Percentiles rank a stretch among this genome's conserved stretches.
These are phyloP conservation scores for Siniperca scherzeri DNA, from an alignment of 2,797 vertebrate genomes.

Conservation along the genomic window DNA sequence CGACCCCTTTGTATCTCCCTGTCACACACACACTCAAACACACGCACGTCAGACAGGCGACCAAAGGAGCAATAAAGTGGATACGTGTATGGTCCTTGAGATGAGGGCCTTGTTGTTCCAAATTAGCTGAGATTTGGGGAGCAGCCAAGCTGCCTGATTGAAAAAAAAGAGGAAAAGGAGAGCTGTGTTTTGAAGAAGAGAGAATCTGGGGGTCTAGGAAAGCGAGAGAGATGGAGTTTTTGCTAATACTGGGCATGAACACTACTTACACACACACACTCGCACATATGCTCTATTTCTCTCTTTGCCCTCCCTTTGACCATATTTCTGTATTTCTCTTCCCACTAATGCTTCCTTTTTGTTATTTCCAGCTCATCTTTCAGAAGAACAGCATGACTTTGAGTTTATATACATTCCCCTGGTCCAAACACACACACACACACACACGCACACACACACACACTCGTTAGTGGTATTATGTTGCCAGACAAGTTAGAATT, in stretches of 20 bases:
- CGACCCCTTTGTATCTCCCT: conserved; percentile 33
- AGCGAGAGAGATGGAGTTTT: conserved; percentile 29
- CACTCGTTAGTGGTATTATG: conserved; percentile 22
- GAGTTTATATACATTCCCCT: conserved; percentile 29
- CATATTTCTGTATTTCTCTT: conserved; percentile 12
- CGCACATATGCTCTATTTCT: neutral
- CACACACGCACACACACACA: neutral
- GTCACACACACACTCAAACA: conserved; percentile 17
- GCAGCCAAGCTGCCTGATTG: conserved; percentile 57
- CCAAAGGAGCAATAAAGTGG: conserved; percentile 65
- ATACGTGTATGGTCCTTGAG: conserved; percentile 64
- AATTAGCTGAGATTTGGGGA: conserved; percentile 70
- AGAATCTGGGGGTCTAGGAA: neutral
- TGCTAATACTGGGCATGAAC: conserved; percentile 10
- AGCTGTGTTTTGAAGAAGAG: conserved; percentile 25
- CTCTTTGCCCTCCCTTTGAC: conserved; percentile 30
- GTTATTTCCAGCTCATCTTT: conserved; percentile 45
- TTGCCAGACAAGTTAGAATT: conserved; percentile 11
- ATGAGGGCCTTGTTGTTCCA: conserved; percentile 68
- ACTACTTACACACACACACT: neutral
- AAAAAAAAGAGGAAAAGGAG: conserved; percentile 36
- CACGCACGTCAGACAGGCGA: conserved; percentile 27
- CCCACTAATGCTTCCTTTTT: conserved; percentile 26
- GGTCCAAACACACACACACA: conserved; percentile 17
- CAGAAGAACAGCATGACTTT: conserved; percentile 17